Evolutionary conservation across 2,797 vertebrate species (phyloP).

Genomic region (Kryptolebias ocellatus): DNA sequence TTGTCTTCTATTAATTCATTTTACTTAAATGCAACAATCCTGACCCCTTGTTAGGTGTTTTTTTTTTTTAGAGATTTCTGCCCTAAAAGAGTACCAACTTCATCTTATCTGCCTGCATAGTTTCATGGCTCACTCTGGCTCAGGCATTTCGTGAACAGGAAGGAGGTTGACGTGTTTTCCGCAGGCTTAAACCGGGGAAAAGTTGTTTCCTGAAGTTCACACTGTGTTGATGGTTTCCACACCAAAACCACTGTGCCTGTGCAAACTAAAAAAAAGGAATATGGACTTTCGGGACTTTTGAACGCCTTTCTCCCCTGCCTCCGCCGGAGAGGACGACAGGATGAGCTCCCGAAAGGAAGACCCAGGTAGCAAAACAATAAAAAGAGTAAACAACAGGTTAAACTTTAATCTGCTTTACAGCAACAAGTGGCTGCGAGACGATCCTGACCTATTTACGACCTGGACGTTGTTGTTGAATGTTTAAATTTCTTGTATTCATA

Average conservation of each 20-base stretch:
- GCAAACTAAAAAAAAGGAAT: conserved; percentile 25
- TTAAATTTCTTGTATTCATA: too few species aligned
- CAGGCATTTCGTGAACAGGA: conserved; percentile 57
- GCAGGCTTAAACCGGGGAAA: conserved; percentile 81
- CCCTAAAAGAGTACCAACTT: too few species aligned
- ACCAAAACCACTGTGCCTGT: background rate
- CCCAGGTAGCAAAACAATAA: conserved; percentile 51
- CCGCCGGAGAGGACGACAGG: conserved; percentile 55
- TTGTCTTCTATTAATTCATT: too few species aligned
- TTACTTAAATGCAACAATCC: too few species aligned
- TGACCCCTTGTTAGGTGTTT: too few species aligned
- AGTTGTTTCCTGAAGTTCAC: conserved; percentile 84
- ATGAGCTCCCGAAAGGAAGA: conserved; percentile 53
- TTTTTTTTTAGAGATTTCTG: too few species aligned
- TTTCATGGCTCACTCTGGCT: background rate
- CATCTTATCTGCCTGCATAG: too few species aligned
- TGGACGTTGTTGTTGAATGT: background rate
- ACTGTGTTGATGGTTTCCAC: conserved; percentile 27
- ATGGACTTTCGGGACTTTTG: background rate
- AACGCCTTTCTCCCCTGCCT: background rate
- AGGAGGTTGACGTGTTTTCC: conserved; percentile 81
- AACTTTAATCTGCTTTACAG: conserved; percentile 22
- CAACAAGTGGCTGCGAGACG: background rate
- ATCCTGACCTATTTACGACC: background rate
- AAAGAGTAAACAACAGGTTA: background rate